Percentiles rank a stretch among this genome's conserved stretches.
Conservation (phyloP, 2,888 invertebrate species). For the Auanema freiburgensis region DNA sequence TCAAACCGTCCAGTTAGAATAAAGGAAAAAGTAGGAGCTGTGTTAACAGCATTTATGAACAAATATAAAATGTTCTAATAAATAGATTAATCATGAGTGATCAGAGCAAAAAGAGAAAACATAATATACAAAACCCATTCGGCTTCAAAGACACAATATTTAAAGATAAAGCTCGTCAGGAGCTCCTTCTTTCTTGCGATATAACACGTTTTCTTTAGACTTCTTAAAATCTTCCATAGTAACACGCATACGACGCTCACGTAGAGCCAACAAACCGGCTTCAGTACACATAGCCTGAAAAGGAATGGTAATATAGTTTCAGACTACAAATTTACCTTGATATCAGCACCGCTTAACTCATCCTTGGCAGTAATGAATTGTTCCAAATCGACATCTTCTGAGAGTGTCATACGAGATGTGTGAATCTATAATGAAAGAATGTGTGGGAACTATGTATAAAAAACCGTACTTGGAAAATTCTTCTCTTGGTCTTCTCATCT, state of each 20-base stretch:
- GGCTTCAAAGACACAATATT: conserved; percentile 1
- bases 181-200: conserved; percentile 97
- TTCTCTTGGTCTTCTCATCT: conserved; percentile 94
- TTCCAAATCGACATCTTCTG: conserved; percentile 92
- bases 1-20: too few relatives aligned
- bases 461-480: conserved; percentile 66
- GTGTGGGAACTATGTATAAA: too few relatives aligned
- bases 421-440: conserved; percentile 73
- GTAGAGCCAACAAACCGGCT: conserved; percentile 93
- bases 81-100: too few relatives aligned
- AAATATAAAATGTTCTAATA: too few relatives aligned
- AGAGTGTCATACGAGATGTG: conserved; percentile 96
- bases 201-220: conserved; percentile 97
- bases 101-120: too few relatives aligned
- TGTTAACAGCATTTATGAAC: too few relatives aligned
- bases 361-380: conserved; percentile 99
- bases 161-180: conserved; percentile 96
- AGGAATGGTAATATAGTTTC: neutral
- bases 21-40: too few relatives aligned
- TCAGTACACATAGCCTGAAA: conserved; percentile 96
- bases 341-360: conserved; percentile 85
- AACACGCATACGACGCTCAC: conserved; percentile 98
- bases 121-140: too few relatives aligned
- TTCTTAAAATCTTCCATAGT: conserved; percentile 99
- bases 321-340: conserved; percentile 66